Evolutionary conservation across 1,140 invertebrate species (phyloP).

Genomic region (Galleria mellonella): DNA sequence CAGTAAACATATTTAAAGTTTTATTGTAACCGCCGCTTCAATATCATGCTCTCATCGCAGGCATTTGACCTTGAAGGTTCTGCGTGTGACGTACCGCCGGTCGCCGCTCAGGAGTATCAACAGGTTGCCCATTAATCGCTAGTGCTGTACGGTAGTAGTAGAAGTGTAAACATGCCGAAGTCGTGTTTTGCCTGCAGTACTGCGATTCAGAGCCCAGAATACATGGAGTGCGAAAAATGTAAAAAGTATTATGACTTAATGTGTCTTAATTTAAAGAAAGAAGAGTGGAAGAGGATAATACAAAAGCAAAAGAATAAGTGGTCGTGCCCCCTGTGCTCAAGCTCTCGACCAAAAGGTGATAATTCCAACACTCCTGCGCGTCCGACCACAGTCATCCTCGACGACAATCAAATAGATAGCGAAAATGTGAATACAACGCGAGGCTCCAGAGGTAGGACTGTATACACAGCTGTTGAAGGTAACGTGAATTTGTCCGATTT

Average conservation of each 20-base stretch:
- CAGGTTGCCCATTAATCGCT: too few species aligned
- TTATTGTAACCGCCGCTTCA: too few species aligned
- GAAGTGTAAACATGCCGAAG: too few species aligned
- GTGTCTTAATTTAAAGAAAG: background rate
- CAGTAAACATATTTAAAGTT: too few species aligned
- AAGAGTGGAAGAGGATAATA: background rate
- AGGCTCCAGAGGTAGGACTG: background rate
- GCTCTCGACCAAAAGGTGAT: too few species aligned
- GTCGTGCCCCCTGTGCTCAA: background rate
- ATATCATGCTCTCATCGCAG: too few species aligned
- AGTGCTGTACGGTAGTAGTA: too few species aligned
- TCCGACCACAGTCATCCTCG: background rate
- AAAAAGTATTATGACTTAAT: background rate
- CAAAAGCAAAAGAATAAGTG: background rate
- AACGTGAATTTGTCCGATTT: background rate
- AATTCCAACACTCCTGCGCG: background rate
- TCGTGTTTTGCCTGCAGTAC: background rate
- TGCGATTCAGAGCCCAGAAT: background rate
- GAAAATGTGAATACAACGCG: background rate
- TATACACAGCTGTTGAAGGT: too few species aligned
- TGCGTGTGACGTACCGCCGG: too few species aligned
- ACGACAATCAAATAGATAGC: background rate
- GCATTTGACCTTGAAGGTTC: too few species aligned
- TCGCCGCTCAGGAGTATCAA: too few species aligned
- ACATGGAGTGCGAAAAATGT: background rate